Conservation (phyloP, 2,797 vertebrate species). For the Malurus splendens region DNA sequence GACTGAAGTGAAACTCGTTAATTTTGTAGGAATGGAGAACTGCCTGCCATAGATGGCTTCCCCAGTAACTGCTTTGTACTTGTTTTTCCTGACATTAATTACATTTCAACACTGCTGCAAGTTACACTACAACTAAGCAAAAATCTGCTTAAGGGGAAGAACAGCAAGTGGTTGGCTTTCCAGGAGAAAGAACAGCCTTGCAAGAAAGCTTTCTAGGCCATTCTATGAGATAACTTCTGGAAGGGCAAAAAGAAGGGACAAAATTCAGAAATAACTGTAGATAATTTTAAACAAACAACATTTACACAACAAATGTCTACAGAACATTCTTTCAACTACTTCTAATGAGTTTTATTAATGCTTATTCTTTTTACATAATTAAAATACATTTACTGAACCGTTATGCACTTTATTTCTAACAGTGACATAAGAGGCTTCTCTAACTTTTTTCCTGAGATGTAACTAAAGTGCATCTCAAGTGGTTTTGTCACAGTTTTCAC, state of each 20-base stretch:
- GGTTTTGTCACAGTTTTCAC: not conserved
- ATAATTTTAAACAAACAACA: not conserved
- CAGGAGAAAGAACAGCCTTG: slow-evolving; percentile 27
- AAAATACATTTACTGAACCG: not conserved
- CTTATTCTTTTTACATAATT: not conserved
- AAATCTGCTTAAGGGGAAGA: slow-evolving; percentile 17
- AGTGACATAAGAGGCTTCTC: not conserved
- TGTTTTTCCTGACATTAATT: slow-evolving; percentile 19
- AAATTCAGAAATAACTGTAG: not conserved
- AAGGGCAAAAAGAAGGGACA: not conserved
- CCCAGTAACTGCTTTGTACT: slow-evolving; percentile 31
- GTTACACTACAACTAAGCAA: not conserved
- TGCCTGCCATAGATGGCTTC: slow-evolving; percentile 28
- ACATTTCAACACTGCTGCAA: not conserved
- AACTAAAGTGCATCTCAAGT: not conserved
- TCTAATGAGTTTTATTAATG: not conserved
- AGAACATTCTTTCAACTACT: not conserved
- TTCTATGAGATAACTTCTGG: not conserved
- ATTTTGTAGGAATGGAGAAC: slow-evolving; percentile 39
- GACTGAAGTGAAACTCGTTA: not conserved
- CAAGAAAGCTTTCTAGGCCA: slow-evolving; percentile 7
- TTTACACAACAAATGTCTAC: not conserved
- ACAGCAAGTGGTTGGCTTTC: slow-evolving; percentile 9
- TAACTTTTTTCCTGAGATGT: not conserved
- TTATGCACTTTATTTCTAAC: not conserved